Evolutionary conservation across 2,113 vertebrate species (phyloP).

Genomic region (Pteruthius melanotis): DNA sequence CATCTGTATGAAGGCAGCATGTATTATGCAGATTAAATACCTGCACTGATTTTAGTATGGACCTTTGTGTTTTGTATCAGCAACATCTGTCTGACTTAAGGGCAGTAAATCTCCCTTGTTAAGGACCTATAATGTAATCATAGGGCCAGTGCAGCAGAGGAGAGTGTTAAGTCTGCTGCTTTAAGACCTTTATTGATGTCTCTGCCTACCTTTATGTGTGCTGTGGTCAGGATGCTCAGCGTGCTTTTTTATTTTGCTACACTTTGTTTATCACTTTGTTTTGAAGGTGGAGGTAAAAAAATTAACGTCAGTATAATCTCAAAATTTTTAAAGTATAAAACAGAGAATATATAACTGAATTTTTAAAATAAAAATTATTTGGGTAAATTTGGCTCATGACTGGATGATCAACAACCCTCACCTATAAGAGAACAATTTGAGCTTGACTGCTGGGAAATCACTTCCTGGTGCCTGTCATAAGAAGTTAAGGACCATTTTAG

Average conservation of each 20-base stretch:
- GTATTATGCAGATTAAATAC: constrained; percentile 24
- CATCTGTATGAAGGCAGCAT: not conserved
- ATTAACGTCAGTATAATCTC: not conserved
- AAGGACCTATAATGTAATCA: not conserved
- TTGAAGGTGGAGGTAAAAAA: not conserved
- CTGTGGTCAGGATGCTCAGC: not conserved
- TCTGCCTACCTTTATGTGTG: not conserved
- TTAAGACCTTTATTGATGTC: not conserved
- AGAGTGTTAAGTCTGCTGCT: not conserved
- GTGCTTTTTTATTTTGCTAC: not conserved
- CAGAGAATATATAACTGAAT: not conserved
- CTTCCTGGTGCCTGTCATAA: not conserved
- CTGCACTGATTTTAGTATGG: not conserved
- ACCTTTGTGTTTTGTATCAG: constrained; percentile 25
- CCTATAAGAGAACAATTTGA: not conserved
- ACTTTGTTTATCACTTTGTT: not conserved
- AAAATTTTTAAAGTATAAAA: not conserved
- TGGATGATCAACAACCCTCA: not conserved
- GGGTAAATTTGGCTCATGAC: not conserved
- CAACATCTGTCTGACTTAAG: not conserved
- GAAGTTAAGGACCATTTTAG: not conserved
- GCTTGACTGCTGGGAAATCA: not conserved
- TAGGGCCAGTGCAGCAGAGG: not conserved
- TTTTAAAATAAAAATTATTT: not conserved
- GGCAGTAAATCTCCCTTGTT: not conserved